Conservation (phyloP, 2,797 vertebrate genomes). For the Saxicola maurus region DNA sequence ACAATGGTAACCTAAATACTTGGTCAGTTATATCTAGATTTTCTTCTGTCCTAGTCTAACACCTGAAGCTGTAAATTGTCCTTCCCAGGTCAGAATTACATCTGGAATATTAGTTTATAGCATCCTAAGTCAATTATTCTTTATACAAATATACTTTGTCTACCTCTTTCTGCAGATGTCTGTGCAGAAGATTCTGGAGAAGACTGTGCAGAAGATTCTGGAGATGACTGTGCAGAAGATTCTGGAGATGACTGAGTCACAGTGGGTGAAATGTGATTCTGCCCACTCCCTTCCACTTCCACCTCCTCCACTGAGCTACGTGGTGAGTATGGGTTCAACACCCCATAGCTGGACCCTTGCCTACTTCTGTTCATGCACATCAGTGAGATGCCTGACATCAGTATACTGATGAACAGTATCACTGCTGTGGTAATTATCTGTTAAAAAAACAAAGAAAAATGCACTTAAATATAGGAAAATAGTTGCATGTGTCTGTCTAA, state of each 20-base stretch:
- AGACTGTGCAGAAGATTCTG: background rate
- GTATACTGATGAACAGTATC: constrained; percentile 80
- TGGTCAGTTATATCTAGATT: background rate
- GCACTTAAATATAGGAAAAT: background rate
- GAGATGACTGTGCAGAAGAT: background rate
- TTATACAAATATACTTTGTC: background rate
- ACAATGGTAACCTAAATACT: background rate
- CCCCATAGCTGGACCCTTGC: constrained; percentile 76
- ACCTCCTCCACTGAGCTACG: constrained; percentile 53
- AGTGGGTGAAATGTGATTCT: constrained; percentile 40
- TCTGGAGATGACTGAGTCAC: constrained; percentile 26
- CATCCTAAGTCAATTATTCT: background rate
- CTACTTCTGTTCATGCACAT: constrained; percentile 86
- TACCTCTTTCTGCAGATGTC: constrained; percentile 72
- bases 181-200: constrained; percentile 9
- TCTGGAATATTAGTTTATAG: background rate
- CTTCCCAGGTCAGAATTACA: background rate
- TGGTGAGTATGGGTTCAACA: constrained; percentile 66
- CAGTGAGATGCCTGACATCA: constrained; percentile 81
- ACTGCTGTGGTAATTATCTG: constrained; percentile 88
- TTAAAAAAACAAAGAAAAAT: constrained; percentile 5
- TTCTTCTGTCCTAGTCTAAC: background rate
- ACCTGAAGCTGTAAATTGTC: background rate
- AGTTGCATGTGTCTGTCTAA: background rate
- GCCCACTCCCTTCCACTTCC: constrained; percentile 59